Evolutionary conservation across 2,113 vertebrate species (phyloP).

Genomic region (Micronycteris hirsuta): DNA sequence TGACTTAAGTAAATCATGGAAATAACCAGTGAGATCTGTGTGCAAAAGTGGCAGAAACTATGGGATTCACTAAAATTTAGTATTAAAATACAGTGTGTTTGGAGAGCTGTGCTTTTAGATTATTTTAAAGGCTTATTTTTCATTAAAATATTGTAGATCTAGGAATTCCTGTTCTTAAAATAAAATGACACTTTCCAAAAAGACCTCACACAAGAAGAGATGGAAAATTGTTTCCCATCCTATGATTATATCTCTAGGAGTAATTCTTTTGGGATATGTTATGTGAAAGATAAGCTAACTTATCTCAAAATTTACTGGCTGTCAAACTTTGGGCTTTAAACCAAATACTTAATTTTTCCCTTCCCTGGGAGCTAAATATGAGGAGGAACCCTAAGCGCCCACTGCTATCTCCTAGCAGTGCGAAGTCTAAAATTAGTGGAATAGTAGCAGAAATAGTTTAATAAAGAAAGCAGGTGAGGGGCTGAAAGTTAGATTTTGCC

Average conservation of each 20-base stretch:
- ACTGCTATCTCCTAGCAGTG: not conserved
- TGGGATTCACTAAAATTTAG: not conserved
- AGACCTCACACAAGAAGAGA: not conserved
- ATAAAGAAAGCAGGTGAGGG: not conserved
- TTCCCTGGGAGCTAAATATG: not conserved
- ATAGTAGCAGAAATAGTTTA: not conserved
- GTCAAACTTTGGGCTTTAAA: not conserved
- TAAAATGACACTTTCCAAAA: slow-evolving; percentile 11
- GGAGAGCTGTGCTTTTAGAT: not conserved
- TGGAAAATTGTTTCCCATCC: not conserved
- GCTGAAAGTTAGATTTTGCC: not conserved
- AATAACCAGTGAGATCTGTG: not conserved
- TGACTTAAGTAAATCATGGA: not conserved
- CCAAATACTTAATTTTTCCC: not conserved
- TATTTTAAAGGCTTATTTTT: not conserved
- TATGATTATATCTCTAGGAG: not conserved
- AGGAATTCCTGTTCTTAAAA: slow-evolving; percentile 35
- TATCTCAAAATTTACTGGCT: not conserved
- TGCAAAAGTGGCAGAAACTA: not conserved
- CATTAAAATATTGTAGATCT: not conserved
- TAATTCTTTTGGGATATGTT: not conserved
- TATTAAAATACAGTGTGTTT: not conserved
- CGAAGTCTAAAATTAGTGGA: not conserved
- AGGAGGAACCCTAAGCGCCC: not conserved
- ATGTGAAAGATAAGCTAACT: not conserved